Evolutionary conservation across 2,888 invertebrate species (phyloP).

Genomic region (Fissipunctia ypsillon): DNA sequence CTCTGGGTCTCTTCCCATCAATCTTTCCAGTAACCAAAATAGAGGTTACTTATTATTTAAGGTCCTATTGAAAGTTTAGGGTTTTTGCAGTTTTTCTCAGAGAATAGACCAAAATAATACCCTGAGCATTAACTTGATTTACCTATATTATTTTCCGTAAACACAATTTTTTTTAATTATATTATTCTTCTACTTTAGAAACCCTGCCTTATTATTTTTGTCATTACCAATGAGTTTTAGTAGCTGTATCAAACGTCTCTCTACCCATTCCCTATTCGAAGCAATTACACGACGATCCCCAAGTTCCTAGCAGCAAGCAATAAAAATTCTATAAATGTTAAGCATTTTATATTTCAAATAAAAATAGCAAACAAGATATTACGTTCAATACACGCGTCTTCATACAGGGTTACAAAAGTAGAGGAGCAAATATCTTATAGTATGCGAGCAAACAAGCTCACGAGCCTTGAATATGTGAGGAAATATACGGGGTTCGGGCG

Average conservation of each 20-base stretch:
- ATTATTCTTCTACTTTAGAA: too few species aligned
- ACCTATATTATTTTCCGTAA: neutral
- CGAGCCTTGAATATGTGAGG: constrained; percentile 69
- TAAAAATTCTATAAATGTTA: constrained; percentile 42
- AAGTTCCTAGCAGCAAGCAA: constrained; percentile 22
- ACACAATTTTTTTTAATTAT: neutral
- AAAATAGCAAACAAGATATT: constrained; percentile 58
- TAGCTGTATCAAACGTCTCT: neutral
- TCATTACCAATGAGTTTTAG: too few species aligned
- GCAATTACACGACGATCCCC: neutral
- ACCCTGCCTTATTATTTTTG: neutral
- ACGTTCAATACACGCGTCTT: constrained; percentile 51
- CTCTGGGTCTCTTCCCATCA: too few species aligned
- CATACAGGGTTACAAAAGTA: constrained; percentile 70
- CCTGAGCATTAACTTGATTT: neutral
- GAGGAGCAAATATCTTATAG: constrained; percentile 74
- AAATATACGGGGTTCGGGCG: constrained; percentile 42
- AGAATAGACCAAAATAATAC: too few species aligned
- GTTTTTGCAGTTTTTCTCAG: too few species aligned
- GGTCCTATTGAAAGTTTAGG: too few species aligned
- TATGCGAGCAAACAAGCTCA: constrained; percentile 73
- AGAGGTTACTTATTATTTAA: too few species aligned
- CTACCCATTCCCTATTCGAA: neutral
- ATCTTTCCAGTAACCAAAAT: too few species aligned
- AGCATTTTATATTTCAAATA: constrained; percentile 39